Percentiles rank a stretch among this genome's conserved stretches.
Evolutionary conservation across 2,113 vertebrate genomes (phyloP).

Genomic region (Cyphomyrus discorhynchus): DNA sequence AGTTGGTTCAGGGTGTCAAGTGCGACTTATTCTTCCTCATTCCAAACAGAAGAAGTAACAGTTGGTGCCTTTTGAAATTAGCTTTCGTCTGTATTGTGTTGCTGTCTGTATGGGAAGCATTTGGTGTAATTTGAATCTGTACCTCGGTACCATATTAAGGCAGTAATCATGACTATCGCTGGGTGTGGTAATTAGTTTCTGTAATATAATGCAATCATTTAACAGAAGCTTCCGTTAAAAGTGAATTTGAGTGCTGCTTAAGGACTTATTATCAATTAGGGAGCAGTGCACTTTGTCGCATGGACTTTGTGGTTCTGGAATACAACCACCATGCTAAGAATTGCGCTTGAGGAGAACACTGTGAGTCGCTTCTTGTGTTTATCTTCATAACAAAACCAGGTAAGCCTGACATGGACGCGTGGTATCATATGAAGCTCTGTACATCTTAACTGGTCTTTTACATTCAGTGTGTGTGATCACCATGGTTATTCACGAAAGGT

Average conservation of each 20-base stretch:
- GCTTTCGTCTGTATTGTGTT: not conserved
- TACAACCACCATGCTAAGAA: not conserved
- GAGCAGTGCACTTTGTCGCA: not conserved
- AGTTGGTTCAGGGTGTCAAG: not conserved
- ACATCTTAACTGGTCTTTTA: not conserved
- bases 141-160: not conserved
- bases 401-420: not conserved
- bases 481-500: not conserved
- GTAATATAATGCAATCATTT: not conserved
- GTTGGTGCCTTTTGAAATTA: not conserved
- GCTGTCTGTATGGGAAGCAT: not conserved
- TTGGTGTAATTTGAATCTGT: not conserved
- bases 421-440: not conserved
- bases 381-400: not conserved
- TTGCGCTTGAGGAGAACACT: not conserved
- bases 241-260: not conserved
- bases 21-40: not conserved
- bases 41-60: not conserved
- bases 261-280: not conserved
- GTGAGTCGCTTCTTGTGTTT: not conserved
- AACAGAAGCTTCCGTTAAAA: not conserved
- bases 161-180: not conserved
- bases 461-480: not conserved
- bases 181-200: constrained; percentile 2
- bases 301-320: not conserved